Evolutionary conservation across 1,140 invertebrate species (phyloP), one percentile per base, ranked within the genome.

Genomic region (Drosophila grimshawi): DNA sequence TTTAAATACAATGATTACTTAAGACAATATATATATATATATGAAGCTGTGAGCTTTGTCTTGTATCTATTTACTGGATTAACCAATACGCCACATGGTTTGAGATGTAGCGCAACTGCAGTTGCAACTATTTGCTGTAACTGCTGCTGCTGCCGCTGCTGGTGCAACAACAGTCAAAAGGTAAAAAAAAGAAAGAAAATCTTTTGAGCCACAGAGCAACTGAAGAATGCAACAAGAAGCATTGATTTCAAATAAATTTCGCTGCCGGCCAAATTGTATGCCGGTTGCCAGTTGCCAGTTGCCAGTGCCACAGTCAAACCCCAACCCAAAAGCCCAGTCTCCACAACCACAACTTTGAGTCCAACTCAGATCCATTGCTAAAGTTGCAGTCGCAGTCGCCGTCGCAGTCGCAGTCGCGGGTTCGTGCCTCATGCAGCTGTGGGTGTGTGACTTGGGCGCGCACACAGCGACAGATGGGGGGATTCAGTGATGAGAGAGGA

Each of bases 171-270:
- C 78, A 85, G 81, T 86, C 82, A 78, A 81, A 86, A 85, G 66
- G 57, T 11, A 66, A 46, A 33, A 37, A 66, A 45, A 59, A 32
- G 45, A 41, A 48, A 60, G 27, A 49, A 64, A 48, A 51, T 51
- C 33, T 45, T 37, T 74, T 85, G 79, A 83, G 76, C 67, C 71
- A 78, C 82, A 67, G 60, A 60, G 82, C 82, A 79, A 76, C 82
- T 81, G 75, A 89, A 89, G 85, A 89, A 89, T 89, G 85, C 80
- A 89, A 86, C 83, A 86, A 86, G 83, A 86, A 89, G 85, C 85
- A 89, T 89, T 89, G 85, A 89, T 89, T 89, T 89, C 86, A 89
- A 89, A 89, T 89, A 89, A 89, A 89, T 89, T 89, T 89, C 78
- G 85, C 85, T 89, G 85, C 74, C 85, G 85, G 85, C 85, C 85